Evolutionary conservation across 2,888 invertebrate genomes (phyloP), one percentile per base, ranked within the genome.

Genomic region (Cataglyphis cursor): DNA sequence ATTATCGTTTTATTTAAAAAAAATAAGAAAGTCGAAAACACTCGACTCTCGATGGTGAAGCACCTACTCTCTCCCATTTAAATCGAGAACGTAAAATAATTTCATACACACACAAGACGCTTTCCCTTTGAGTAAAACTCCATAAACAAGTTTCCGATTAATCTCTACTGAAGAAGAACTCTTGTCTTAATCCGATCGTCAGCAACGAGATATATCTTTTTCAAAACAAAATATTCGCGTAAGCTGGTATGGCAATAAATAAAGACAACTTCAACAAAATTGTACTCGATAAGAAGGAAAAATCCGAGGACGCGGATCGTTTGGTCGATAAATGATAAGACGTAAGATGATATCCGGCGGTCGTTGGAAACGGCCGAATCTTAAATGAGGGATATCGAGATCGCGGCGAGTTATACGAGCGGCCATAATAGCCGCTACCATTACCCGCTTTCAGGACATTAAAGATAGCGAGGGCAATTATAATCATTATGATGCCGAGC

Each of bases 391-490:
- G 93, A 93, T 94, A 94, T 94, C 94, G 93, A 93, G 94, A 94
- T 94, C 92, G 65, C 54, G 38, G 87, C 89, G 91, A 86, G 90
- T 92, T 94, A 92, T 93, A 93, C 91, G 92, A 92, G 93, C 93
- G 93, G 93, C 92, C 93, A 92, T 94, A 93, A 93, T 92, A 92
- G 90, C 88, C 72, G 87, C 92, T 88, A 92, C 92, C 91, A 93
- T 93, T 93, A 92, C 90, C 88, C 90, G 83, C 91, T 92, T 92
- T 90, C 91, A 91, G 90, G 89, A 92, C 92, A 94, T 93, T 94
- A 93, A 93, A 94, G 93, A 94, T 93, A 94, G 92, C 92, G 91
- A 83, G 88, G 76, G 92, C 92, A 93, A 94, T 94, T 94, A 94
- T 93, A 91, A 92, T 93, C 90, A 92, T 94, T 94, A 93, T 89